A percentile compares a stretch with the other conserved stretches of the same genome.
These are phyloP conservation scores for Leucoma salicis DNA, from an alignment of 2,888 invertebrate species.

Conservation along the genomic window DNA sequence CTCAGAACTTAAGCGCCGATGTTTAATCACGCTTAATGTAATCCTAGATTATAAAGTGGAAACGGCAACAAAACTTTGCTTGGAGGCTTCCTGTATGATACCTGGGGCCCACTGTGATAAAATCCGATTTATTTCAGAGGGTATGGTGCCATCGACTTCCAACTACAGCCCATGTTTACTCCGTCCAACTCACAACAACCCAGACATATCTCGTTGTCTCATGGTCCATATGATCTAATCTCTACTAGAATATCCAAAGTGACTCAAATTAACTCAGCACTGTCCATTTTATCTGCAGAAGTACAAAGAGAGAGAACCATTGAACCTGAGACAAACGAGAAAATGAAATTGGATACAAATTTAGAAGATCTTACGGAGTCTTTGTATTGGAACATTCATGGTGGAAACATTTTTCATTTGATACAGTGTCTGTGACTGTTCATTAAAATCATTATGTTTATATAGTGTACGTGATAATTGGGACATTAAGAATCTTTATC, in stretches of 20 bases:
- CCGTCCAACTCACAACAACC: constrained; percentile 81
- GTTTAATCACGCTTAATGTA: too few species aligned
- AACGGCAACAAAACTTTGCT: constrained; percentile 66
- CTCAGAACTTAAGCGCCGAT: too few species aligned
- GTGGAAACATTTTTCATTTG: constrained; percentile 83
- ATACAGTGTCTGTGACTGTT: constrained; percentile 59
- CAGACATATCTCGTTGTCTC: constrained; percentile 84
- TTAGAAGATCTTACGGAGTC: constrained; percentile 78
- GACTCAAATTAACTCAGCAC: constrained; percentile 58
- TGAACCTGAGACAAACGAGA: constrained; percentile 77
- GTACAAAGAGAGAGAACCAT: constrained; percentile 73
- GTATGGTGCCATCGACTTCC: constrained; percentile 73
- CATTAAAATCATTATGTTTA: constrained; percentile 22
- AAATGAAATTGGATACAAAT: constrained; percentile 66
- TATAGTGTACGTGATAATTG: constrained; percentile 45
- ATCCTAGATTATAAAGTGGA: constrained; percentile 24
- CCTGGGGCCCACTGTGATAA: constrained; percentile 67
- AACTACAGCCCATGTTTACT: constrained; percentile 76
- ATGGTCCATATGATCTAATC: constrained; percentile 84
- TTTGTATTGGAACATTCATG: constrained; percentile 84
- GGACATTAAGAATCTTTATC: constrained; percentile 42
- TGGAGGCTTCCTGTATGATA: constrained; percentile 60
- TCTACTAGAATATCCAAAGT: constrained; percentile 41
- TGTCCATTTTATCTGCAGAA: constrained; percentile 80
- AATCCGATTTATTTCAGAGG: constrained; percentile 81